These are phyloP conservation scores for Nesidiocoris tenuis DNA, from an alignment of 2,888 invertebrate species.

Conservation along the genomic window DNA sequence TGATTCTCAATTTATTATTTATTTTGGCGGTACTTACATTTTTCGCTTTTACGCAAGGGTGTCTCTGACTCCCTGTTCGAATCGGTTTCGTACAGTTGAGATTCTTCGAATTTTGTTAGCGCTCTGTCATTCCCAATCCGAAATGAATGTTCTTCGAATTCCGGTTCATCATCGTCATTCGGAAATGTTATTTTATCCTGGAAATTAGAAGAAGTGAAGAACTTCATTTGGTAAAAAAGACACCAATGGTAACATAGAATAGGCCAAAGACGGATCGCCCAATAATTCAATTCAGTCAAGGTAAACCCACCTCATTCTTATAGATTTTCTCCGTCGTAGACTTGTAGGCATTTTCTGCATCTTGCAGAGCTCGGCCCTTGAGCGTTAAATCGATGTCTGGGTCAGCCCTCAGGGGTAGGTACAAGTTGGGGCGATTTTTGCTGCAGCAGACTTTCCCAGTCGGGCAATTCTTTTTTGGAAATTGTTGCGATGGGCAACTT, in stretches of 20 bases:
- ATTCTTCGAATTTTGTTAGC: background rate
- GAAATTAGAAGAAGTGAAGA: too few relatives aligned
- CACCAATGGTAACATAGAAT: too few relatives aligned
- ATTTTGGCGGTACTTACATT: too few relatives aligned
- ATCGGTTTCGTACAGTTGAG: background rate
- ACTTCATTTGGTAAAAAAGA: too few relatives aligned
- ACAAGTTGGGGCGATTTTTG: slow-evolving; percentile 6
- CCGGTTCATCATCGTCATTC: background rate
- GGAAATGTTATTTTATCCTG: slow-evolving; percentile 30
- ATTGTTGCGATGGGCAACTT: slow-evolving; percentile 9
- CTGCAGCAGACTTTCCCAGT: slow-evolving; percentile 20
- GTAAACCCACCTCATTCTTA: background rate
- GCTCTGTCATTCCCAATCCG: background rate
- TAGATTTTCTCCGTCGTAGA: background rate
- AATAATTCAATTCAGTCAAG: too few relatives aligned
- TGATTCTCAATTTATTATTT: too few relatives aligned
- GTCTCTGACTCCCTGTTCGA: background rate
- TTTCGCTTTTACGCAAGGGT: slow-evolving; percentile 19
- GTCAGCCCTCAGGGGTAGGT: slow-evolving; percentile 2
- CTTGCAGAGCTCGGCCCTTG: background rate
- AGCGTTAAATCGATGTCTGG: background rate
- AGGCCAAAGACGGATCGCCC: too few relatives aligned
- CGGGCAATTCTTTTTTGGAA: background rate
- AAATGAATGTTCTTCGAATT: background rate
- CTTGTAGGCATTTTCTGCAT: background rate